Conservation (phyloP, 2,113 vertebrate species). For the Circaetus cinerascens region DNA sequence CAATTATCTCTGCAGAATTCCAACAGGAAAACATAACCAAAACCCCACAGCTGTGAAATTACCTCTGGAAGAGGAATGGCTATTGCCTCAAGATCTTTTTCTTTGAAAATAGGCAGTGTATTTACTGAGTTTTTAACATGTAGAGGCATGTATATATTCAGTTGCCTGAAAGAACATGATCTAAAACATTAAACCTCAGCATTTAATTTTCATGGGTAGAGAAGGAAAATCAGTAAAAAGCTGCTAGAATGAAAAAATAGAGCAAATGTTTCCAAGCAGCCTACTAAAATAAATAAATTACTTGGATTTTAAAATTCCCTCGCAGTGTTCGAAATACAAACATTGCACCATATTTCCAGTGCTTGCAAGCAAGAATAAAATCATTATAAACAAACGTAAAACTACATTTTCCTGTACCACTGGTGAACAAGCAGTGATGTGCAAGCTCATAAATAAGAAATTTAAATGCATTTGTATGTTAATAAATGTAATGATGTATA, state of each 20-base stretch:
- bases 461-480: not conserved
- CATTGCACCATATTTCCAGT: not conserved
- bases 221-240: not conserved
- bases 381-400: not conserved
- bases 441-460: not conserved
- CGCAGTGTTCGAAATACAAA: not conserved
- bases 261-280: not conserved
- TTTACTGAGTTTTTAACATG: not conserved
- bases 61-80: not conserved
- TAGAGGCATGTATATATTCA: not conserved
- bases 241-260: not conserved
- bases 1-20: not conserved
- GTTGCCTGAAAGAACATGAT: not conserved
- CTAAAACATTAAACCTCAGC: not conserved
- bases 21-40: not conserved
- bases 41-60: not conserved
- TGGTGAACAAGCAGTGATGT: not conserved
- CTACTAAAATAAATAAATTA: not conserved
- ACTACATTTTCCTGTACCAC: not conserved
- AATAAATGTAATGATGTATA: not conserved
- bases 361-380: not conserved
- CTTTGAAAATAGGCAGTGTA: not conserved
- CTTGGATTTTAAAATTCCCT: not conserved
- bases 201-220: not conserved
- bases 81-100: not conserved